Evolutionary conservation across 92 coral and sea anemone genomes (phyloP).

Genomic region (Porites divaricata): DNA sequence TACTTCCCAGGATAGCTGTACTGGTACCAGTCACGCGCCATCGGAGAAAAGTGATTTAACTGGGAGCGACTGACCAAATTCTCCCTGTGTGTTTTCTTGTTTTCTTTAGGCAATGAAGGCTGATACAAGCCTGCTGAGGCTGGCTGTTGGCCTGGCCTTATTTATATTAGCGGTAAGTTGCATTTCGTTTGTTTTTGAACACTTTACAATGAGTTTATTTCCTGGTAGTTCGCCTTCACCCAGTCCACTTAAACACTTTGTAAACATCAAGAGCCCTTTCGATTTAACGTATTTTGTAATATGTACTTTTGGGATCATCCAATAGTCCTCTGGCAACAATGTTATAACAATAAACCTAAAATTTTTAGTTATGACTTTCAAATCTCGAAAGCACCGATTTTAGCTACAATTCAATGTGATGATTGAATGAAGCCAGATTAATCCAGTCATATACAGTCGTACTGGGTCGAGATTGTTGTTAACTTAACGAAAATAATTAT

Average conservation of each 20-base stretch:
- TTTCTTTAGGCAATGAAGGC: slow-evolving; percentile 79
- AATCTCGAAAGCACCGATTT: no score
- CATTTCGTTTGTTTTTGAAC: not conserved
- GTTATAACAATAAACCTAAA: no score
- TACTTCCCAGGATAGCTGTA: slow-evolving; percentile 15
- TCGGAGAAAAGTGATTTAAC: slow-evolving; percentile 10
- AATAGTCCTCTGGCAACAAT: no score
- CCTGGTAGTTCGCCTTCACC: not conserved
- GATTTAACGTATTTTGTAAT: not conserved
- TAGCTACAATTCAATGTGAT: no score
- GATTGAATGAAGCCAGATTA: no score
- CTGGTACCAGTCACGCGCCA: slow-evolving; percentile 41
- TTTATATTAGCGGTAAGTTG: slow-evolving; percentile 80
- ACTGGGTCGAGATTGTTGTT: no score
- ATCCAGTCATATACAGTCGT: no score
- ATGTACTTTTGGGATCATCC: no score
- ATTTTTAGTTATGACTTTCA: no score
- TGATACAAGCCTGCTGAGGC: slow-evolving; percentile 71
- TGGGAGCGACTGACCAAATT: slow-evolving; percentile 6
- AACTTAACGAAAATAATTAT: no score
- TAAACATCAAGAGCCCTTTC: not conserved
- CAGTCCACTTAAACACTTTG: not conserved
- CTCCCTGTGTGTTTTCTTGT: slow-evolving; percentile 2
- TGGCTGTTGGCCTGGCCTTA: slow-evolving; percentile 80
- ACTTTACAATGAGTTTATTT: not conserved